These are phyloP conservation scores for Gopherus evgoodei DNA, from an alignment of 2,113 vertebrate genomes.

Conservation along the genomic window DNA sequence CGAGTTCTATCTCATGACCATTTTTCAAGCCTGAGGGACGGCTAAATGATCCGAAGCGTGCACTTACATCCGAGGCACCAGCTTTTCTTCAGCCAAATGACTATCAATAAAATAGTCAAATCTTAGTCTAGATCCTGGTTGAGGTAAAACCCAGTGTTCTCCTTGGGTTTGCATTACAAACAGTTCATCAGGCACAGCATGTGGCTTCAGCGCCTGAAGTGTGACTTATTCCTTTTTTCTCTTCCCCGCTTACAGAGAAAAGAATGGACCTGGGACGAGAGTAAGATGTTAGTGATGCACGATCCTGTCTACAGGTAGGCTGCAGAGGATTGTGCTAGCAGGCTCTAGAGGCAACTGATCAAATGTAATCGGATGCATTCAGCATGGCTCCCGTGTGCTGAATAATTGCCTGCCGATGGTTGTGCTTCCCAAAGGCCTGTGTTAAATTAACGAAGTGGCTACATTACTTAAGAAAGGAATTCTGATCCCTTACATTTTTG, in stretches of 20 bases:
- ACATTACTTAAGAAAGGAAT: not conserved
- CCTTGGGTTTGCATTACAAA: not conserved
- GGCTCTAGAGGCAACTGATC: fast-evolving
- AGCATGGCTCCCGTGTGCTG: not conserved
- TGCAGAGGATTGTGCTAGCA: not conserved
- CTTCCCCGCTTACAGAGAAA: slow-evolving; percentile 80
- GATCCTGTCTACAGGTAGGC: slow-evolving; percentile 87
- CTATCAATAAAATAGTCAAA: not conserved
- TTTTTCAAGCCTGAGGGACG: slow-evolving; percentile 32
- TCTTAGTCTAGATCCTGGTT: not conserved
- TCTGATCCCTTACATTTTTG: not conserved
- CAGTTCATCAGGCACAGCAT: not conserved
- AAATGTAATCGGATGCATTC: fast-evolving
- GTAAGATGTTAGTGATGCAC: slow-evolving; percentile 87
- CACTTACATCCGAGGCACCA: slow-evolving; percentile 7
- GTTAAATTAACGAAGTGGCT: not conserved
- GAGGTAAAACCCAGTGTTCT: fast-evolving
- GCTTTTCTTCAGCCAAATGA: not conserved
- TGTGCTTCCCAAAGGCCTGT: not conserved
- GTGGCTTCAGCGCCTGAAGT: not conserved
- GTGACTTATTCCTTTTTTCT: not conserved
- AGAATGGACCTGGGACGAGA: slow-evolving; percentile 88
- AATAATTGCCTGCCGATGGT: not conserved
- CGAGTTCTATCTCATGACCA: slow-evolving; percentile 15
- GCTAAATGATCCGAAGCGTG: slow-evolving; percentile 16